phyloP scores from a whole-genome alignment of 2,888 invertebrate genomes.

The Lapara coniferarum region DNA sequence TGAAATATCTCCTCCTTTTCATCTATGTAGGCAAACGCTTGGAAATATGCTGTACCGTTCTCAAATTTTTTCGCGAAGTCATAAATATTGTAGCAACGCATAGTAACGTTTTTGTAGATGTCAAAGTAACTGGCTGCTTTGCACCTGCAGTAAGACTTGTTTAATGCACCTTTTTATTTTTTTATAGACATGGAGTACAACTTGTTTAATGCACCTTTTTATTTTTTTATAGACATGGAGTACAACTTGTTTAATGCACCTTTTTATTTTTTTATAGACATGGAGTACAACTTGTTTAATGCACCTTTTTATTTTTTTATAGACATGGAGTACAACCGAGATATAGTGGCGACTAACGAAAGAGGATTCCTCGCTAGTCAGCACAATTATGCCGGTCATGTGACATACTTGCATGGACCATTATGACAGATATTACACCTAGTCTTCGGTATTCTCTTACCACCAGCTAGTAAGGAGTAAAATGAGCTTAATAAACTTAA shows the following conservation, averaged over 20 bases:
- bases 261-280: conserved; percentile 27
- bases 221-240: conserved; percentile 33
- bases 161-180: neutral
- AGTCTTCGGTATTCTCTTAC: no score
- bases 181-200: neutral
- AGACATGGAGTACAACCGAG: neutral
- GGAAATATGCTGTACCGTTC: conserved; percentile 28
- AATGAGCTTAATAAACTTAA: no score
- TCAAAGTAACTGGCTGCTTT: conserved; percentile 22
- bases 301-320: neutral
- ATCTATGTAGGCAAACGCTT: conserved; percentile 28
- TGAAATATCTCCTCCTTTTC: conserved; percentile 35
- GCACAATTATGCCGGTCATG: no score
- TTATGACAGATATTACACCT: no score
- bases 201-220: neutral
- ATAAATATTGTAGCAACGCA: conserved; percentile 35
- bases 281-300: conserved; percentile 28
- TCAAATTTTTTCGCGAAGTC: conserved; percentile 33
- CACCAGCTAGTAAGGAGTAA: no score
- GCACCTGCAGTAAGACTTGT: conserved; percentile 35
- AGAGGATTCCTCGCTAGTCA: no score
- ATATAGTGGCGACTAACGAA: no score
- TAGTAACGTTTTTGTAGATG: conserved; percentile 23
- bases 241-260: neutral
- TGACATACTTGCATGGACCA: no score